phyloP scores from a whole-genome alignment of 2,113 vertebrate genomes.

The Genyomyrus donnyi region DNA sequence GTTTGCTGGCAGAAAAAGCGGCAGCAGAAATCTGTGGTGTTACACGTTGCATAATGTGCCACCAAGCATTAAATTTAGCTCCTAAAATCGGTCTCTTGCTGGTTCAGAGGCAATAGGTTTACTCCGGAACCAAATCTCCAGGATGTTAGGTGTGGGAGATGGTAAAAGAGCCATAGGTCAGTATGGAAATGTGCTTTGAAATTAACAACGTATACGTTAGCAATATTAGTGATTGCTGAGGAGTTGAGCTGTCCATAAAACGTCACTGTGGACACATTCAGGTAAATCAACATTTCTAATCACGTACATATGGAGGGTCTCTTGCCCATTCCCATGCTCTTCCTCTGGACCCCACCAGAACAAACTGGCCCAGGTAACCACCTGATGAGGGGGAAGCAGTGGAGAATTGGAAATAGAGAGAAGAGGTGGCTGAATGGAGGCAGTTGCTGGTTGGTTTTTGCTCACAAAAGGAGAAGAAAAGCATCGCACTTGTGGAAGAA shows the following conservation, averaged over 20 bases:
- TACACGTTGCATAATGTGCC: neutral
- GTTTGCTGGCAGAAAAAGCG: neutral
- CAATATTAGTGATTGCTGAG: neutral
- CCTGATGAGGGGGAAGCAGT: neutral
- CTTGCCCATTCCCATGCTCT: conserved; percentile 1
- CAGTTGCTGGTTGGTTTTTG: neutral
- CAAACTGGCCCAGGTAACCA: conserved; percentile 2
- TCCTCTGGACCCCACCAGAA: neutral
- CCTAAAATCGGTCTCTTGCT: neutral
- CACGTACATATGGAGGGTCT: neutral
- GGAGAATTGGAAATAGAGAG: neutral
- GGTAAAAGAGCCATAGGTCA: neutral
- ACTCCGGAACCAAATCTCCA: neutral
- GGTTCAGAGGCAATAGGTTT: neutral
- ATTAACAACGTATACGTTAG: neutral
- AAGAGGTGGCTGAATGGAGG: neutral
- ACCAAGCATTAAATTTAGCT: neutral
- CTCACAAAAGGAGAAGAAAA: conserved; percentile 5
- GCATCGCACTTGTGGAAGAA: neutral
- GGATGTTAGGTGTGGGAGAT: neutral
- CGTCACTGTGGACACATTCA: neutral
- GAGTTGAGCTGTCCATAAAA: neutral
- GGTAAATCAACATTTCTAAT: neutral
- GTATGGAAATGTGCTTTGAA: neutral
- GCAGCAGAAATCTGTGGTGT: neutral